These are phyloP conservation scores for Tetraodon nigroviridis DNA, from an alignment of 2,113 vertebrate genomes.

Conservation along the genomic window DNA sequence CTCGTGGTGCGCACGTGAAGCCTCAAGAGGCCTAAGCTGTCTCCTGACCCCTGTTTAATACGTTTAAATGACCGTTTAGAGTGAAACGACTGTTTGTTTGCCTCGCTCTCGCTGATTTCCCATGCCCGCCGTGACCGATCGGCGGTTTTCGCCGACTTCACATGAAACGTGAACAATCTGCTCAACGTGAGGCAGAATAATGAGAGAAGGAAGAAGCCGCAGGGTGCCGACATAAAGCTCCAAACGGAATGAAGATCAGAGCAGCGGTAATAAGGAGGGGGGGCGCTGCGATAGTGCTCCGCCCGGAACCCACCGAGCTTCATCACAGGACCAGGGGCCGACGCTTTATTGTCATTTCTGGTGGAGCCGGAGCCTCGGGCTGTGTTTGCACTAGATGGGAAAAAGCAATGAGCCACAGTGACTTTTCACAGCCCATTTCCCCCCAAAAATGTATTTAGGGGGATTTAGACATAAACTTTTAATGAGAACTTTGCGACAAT, in stretches of 20 bases:
- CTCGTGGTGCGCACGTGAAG: too few species aligned
- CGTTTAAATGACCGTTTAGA: too few species aligned
- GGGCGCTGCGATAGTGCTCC: too few species aligned
- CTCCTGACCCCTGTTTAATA: too few species aligned
- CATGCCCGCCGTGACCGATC: neutral
- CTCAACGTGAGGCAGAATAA: neutral
- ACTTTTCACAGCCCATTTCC: conserved; percentile 53
- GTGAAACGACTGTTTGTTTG: too few species aligned
- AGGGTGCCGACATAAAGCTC: neutral
- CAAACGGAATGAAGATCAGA: conserved; percentile 16
- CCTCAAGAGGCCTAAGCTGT: too few species aligned
- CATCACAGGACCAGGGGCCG: conserved; percentile 29
- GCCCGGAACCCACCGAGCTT: conserved; percentile 9
- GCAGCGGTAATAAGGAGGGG: conserved; percentile 10
- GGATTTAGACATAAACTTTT: conserved; percentile 28
- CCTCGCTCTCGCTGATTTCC: too few species aligned
- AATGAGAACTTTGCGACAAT: conserved; percentile 16
- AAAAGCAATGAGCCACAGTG: conserved; percentile 40
- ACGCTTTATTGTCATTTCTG: conserved; percentile 36
- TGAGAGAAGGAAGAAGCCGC: neutral
- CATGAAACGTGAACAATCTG: neutral
- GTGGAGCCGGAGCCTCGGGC: conserved; percentile 30
- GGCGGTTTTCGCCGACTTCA: conserved; percentile 1
- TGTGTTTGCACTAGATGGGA: conserved; percentile 29
- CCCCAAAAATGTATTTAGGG: conserved; percentile 31